Base-by-base conservation (phyloP, 1,140 invertebrate species). In the Manduca sexta region DNA sequence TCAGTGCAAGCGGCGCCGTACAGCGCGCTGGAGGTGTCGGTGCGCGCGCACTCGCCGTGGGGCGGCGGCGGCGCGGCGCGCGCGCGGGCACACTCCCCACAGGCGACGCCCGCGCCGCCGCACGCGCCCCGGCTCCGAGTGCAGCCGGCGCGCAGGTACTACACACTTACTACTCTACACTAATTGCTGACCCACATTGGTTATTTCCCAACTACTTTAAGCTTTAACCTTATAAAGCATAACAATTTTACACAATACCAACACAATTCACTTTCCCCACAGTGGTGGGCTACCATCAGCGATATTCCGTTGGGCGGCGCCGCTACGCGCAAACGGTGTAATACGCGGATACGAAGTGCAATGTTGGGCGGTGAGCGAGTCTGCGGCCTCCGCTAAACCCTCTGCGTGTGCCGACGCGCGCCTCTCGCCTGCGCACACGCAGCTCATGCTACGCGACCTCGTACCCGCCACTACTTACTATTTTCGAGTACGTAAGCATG, bases 1-100 rank as follows among this genome's bases (percentile, higher is more conserved):
- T 71, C 66, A 37, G 78, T 79, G 6, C 86, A 64, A 12, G 84
- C 94, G 42, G 64, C 88, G 5, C 92, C 94, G 0, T 94, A 92
- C 70, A 90, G 91, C 1, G 69, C 83, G 6, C 61, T 96, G 5
- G 89, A 90, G 29, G 88, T 96, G 3, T 90, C 90, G 0, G 88
- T 97, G 1, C 90, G 92, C 42, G 92, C 95, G 0, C 93, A 92
- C 56, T 96, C 95, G 0, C 93, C 92, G 58, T 97, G 95, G 95
- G 92, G 93, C 21, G 89, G 91, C 5, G 92, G 94, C 0, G 75
- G 86, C 6, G 86, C 88, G 16, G 90, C 91, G 0, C 88, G 87
- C 2, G 84, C 87, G 0, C 70, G 79, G 15, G 57, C 93, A 0
- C 87, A 86, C 57, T 92, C 93, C 0, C 93, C 93, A 0, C 88